phyloP scores from a whole-genome alignment of 2,888 invertebrate genomes.

The Troides oblongomaculatus region DNA sequence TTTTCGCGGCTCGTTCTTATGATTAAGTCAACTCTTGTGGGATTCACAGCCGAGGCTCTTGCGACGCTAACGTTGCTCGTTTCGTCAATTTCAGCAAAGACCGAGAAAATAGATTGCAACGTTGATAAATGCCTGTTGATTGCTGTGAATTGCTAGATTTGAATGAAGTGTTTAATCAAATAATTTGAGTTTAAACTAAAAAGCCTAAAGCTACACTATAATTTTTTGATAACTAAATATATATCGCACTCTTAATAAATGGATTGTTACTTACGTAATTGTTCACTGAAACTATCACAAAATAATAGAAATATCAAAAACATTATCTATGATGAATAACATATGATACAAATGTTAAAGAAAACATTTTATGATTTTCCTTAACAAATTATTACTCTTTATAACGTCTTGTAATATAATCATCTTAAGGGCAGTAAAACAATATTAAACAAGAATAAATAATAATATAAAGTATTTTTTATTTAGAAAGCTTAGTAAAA shows the following conservation, averaged over 20 bases:
- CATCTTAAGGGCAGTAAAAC: too few relatives aligned
- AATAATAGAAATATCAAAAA: too few relatives aligned
- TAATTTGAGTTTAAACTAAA: neutral
- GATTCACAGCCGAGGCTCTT: slow-evolving; percentile 54
- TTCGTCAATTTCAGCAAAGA: slow-evolving; percentile 47
- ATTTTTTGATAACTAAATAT: neutral
- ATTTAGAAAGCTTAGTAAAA: too few relatives aligned
- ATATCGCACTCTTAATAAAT: neutral
- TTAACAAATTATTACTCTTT: too few relatives aligned
- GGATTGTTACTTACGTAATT: too few relatives aligned
- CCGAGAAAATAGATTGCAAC: slow-evolving; percentile 43
- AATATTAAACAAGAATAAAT: too few relatives aligned
- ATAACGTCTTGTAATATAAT: too few relatives aligned
- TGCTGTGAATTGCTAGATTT: slow-evolving; percentile 17
- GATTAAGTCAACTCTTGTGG: slow-evolving; percentile 74
- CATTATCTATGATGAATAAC: too few relatives aligned
- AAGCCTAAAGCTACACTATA: neutral
- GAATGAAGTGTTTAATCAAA: neutral
- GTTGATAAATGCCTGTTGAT: slow-evolving; percentile 37
- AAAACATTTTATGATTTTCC: too few relatives aligned
- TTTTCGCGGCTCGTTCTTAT: slow-evolving; percentile 76
- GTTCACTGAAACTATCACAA: too few relatives aligned
- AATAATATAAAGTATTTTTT: too few relatives aligned
- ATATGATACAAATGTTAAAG: too few relatives aligned
- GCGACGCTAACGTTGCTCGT: slow-evolving; percentile 38